phyloP scores from a whole-genome alignment of 2,113 vertebrate species.

The Tympanuchus pallidicinctus region DNA sequence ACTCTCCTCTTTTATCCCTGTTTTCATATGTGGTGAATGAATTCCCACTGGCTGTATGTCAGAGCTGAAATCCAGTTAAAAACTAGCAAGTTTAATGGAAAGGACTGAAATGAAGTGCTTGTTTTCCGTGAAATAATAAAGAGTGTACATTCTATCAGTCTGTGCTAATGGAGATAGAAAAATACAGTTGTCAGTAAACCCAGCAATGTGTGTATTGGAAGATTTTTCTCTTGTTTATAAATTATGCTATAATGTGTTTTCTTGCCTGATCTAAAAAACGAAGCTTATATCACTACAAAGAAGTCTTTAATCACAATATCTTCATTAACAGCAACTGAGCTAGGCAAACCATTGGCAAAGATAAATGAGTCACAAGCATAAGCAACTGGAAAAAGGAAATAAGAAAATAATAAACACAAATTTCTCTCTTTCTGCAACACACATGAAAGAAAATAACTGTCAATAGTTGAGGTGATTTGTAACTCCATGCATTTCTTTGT shows the following conservation, averaged over 20 bases:
- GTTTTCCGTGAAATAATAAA: neutral
- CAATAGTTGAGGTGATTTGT: neutral
- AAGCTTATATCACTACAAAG: neutral
- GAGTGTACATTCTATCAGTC: neutral
- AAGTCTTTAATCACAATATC: neutral
- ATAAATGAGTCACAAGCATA: neutral
- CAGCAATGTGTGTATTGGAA: neutral
- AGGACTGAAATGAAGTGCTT: neutral
- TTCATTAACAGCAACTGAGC: neutral
- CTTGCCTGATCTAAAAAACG: neutral
- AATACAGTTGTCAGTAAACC: neutral
- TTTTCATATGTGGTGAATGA: neutral
- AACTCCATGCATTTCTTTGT: neutral
- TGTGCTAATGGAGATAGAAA: neutral
- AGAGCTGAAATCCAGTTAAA: neutral
- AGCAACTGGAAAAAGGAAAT: neutral
- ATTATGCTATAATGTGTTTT: neutral
- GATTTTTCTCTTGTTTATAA: neutral
- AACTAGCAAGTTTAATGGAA: neutral
- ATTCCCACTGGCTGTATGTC: neutral
- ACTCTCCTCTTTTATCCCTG: neutral
- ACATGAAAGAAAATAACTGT: neutral
- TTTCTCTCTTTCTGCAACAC: neutral
- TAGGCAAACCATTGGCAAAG: neutral
- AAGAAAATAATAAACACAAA: neutral